Percentiles rank a stretch among this genome's conserved stretches.
These are phyloP conservation scores for Syngnathus scovelli DNA, from an alignment of 2,113 vertebrate species.

Conservation along the genomic window DNA sequence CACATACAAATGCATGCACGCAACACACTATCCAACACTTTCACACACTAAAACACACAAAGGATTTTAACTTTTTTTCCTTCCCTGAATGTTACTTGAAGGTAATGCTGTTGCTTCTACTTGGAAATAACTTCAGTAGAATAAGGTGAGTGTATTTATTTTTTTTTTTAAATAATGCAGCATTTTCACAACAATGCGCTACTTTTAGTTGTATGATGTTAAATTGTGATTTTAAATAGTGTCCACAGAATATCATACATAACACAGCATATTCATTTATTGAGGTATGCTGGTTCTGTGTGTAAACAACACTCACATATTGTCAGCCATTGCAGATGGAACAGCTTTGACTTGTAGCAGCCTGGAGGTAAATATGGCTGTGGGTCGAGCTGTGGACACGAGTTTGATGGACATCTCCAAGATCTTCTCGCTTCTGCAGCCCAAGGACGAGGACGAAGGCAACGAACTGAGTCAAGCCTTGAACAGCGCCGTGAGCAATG, in stretches of 20 bases:
- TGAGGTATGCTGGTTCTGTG: neutral
- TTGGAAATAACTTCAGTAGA: conserved; percentile 9
- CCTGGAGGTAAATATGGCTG: conserved; percentile 49
- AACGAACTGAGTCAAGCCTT: conserved; percentile 72
- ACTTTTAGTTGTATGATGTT: neutral
- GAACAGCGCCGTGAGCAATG: conserved; percentile 72
- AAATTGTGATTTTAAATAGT: neutral
- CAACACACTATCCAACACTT: conserved; percentile 20
- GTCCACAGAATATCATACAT: neutral
- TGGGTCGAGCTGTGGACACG: conserved; percentile 67
- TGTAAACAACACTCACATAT: neutral
- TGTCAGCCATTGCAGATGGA: conserved; percentile 47
- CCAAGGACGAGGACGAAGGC: conserved; percentile 72
- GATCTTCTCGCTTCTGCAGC: conserved; percentile 89
- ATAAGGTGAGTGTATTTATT: conserved; percentile 37
- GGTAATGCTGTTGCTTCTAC: conserved; percentile 2
- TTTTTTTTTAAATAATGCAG: neutral
- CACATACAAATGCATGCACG: conserved; percentile 18
- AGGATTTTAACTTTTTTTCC: neutral
- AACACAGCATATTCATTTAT: neutral
- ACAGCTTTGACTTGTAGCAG: conserved; percentile 28
- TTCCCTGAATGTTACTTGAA: conserved; percentile 22
- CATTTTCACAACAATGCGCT: neutral
- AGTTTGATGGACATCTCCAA: conserved; percentile 91
- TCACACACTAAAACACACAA: conserved; percentile 17